These are phyloP conservation scores for Masnerella sp. DNA, from an alignment of 2,888 invertebrate genomes.

Conservation along the genomic window DNA sequence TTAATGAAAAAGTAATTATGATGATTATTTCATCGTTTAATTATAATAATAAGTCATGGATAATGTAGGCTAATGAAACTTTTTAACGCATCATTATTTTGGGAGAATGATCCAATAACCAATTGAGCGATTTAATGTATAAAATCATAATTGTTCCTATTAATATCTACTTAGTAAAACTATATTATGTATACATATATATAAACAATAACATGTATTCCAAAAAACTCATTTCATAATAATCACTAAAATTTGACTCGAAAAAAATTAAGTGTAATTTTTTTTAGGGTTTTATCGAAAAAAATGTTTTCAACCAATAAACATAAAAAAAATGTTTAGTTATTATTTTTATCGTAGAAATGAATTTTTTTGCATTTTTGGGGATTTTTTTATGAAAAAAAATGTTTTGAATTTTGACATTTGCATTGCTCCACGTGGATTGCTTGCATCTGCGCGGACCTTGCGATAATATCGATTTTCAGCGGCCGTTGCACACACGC, in stretches of 20 bases:
- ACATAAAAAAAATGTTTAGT: too few species aligned
- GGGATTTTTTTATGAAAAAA: background rate
- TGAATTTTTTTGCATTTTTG: background rate
- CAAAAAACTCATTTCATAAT: too few species aligned
- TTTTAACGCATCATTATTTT: background rate
- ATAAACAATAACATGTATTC: too few species aligned
- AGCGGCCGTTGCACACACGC: constrained; percentile 65
- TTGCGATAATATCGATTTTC: constrained; percentile 66
- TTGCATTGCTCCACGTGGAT: constrained; percentile 64
- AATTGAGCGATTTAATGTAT: too few species aligned
- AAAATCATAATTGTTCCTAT: too few species aligned
- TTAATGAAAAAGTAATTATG: too few species aligned
- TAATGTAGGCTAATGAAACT: constrained; percentile 1
- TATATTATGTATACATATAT: too few species aligned
- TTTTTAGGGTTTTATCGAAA: too few species aligned
- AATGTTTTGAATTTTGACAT: constrained; percentile 58
- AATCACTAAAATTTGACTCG: too few species aligned
- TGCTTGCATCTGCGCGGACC: constrained; percentile 55
- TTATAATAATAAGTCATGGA: background rate
- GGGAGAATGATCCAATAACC: background rate
- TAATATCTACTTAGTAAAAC: too few species aligned
- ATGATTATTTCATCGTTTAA: background rate
- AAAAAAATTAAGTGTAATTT: too few species aligned
- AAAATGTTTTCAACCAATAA: too few species aligned
- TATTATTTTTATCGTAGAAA: background rate